Evolutionary conservation across 2,888 invertebrate genomes (phyloP).

Genomic region (Cenopis cana): DNA sequence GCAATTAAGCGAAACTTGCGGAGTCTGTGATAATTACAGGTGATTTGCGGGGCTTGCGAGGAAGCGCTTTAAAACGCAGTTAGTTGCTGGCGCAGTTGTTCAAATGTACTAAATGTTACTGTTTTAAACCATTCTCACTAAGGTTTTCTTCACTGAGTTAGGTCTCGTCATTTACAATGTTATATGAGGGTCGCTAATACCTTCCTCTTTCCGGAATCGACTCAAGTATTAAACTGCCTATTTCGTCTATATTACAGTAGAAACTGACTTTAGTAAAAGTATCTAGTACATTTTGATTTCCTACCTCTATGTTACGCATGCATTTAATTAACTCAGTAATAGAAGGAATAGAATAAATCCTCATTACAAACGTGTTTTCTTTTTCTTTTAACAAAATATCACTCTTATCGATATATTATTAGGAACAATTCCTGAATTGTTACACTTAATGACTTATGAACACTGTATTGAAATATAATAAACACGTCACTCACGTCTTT

Average conservation of each 20-base stretch:
- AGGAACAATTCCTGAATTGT: too few species aligned
- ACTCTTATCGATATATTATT: too few species aligned
- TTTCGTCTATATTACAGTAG: background rate
- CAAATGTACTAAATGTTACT: conserved; percentile 31
- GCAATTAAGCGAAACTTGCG: conserved; percentile 54
- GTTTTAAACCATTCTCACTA: conserved; percentile 19
- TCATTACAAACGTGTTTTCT: too few species aligned
- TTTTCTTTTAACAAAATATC: too few species aligned
- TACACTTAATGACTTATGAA: too few species aligned
- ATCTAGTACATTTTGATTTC: background rate
- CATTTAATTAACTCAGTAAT: too few species aligned
- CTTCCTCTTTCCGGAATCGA: background rate
- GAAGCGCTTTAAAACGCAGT: conserved; percentile 35
- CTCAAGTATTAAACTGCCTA: background rate
- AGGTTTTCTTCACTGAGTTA: conserved; percentile 21
- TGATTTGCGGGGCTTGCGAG: conserved; percentile 46
- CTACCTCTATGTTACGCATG: too few species aligned
- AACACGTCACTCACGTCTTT: too few species aligned
- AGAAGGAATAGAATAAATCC: too few species aligned
- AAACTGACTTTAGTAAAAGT: background rate
- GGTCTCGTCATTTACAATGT: conserved; percentile 11
- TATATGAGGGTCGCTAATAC: background rate
- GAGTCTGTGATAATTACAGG: conserved; percentile 63
- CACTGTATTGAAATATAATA: background rate
- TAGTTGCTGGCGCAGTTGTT: conserved; percentile 31